phyloP scores from a whole-genome alignment of 2,113 vertebrate genomes.

The Bubo bubo region DNA sequence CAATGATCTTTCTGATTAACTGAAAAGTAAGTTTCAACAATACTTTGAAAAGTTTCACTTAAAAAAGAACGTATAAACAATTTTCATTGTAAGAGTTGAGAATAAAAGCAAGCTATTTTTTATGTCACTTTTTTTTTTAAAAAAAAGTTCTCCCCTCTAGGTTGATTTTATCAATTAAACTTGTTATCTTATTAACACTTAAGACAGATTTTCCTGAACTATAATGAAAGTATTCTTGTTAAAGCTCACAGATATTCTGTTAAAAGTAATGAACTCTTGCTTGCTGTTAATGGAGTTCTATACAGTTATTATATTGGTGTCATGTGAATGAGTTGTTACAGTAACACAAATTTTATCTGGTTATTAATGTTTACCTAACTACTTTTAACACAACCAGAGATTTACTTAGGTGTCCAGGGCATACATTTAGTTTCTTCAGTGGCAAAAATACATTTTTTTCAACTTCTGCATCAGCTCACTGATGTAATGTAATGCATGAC shows the following conservation, averaged over 20 bases:
- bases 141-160: background rate
- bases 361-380: background rate
- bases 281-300: slow-evolving; percentile 21
- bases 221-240: slow-evolving; percentile 49
- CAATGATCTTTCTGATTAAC: background rate
- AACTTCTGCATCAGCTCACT: background rate
- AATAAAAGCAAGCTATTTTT: background rate
- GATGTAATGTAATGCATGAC: background rate
- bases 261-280: background rate
- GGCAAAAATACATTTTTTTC: background rate
- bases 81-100: background rate
- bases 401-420: background rate
- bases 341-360: background rate
- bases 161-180: slow-evolving; percentile 70
- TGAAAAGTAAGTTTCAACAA: background rate
- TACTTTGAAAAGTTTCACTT: background rate
- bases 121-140: background rate
- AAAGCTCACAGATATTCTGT: slow-evolving; percentile 62
- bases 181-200: slow-evolving; percentile 71
- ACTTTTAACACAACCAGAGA: background rate
- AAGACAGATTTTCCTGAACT: slow-evolving; percentile 33
- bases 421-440: background rate
- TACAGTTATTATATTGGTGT: background rate
- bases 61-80: background rate
- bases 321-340: background rate